These are phyloP conservation scores for Hirtodrosophila cameraria DNA, from an alignment of 2,888 invertebrate species.

Conservation along the genomic window DNA sequence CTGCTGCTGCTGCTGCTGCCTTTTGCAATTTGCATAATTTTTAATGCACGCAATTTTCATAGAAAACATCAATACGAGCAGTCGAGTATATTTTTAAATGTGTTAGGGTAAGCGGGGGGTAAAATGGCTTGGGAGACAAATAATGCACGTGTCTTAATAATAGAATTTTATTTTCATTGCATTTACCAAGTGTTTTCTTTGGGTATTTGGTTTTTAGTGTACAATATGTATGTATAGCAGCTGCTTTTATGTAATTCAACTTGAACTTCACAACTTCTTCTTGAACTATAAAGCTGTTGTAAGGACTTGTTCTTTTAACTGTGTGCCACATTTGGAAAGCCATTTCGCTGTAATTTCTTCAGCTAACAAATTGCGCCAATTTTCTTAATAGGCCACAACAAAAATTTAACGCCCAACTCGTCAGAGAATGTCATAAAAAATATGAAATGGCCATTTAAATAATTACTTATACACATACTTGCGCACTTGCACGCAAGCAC, in stretches of 20 bases:
- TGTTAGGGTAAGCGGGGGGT: slow-evolving; percentile 1
- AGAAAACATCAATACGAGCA: slow-evolving; percentile 5
- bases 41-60: slow-evolving; percentile 66
- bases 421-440: slow-evolving; percentile 54
- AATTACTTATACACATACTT: slow-evolving; percentile 17
- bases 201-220: slow-evolving; percentile 2
- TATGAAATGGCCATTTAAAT: slow-evolving; percentile 60
- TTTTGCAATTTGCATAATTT: slow-evolving; percentile 68
- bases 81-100: not conserved
- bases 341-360: slow-evolving; percentile 6
- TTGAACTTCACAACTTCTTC: not conserved
- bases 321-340: too few species aligned
- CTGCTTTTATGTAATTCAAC: not conserved
- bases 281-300: too few species aligned
- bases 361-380: slow-evolving; percentile 34
- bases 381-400: slow-evolving; percentile 45
- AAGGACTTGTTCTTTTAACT: too few species aligned
- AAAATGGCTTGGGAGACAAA: too few species aligned
- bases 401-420: slow-evolving; percentile 34
- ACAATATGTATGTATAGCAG: not conserved
- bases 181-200: not conserved
- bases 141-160: slow-evolving; percentile 29
- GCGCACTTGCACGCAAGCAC: not conserved
- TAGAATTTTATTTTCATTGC: slow-evolving; percentile 37
- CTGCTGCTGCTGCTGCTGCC: not conserved